Evolutionary conservation across 2,888 invertebrate genomes (phyloP).

Genomic region (Philereme transversata): DNA sequence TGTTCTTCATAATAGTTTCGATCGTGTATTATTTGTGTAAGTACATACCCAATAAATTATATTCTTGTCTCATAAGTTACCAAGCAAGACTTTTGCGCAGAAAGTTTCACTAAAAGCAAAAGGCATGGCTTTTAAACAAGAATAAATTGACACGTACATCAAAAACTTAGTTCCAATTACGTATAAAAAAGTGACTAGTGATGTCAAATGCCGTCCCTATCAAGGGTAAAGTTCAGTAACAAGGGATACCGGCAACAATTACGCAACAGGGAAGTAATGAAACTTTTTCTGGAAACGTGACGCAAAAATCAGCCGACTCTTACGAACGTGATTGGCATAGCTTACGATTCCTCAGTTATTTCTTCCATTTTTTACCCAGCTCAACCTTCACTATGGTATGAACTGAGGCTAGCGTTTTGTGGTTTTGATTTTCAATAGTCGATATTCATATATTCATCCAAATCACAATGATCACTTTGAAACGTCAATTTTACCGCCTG

Average conservation of each 20-base stretch:
- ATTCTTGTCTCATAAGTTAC: too few species aligned
- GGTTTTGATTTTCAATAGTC: not conserved
- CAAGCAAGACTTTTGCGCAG: too few species aligned
- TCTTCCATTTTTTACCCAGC: slow-evolving; percentile 46
- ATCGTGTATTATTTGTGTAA: too few species aligned
- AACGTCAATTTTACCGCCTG: too few species aligned
- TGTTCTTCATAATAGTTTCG: too few species aligned
- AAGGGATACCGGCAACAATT: slow-evolving; percentile 74
- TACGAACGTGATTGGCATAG: slow-evolving; percentile 72
- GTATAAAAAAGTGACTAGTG: slow-evolving; percentile 25
- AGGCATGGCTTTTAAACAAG: too few species aligned
- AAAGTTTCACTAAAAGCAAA: too few species aligned
- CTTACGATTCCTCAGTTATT: slow-evolving; percentile 59
- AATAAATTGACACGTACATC: too few species aligned
- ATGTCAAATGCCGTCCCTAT: slow-evolving; percentile 50
- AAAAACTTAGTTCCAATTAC: slow-evolving; percentile 10
- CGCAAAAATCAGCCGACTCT: slow-evolving; percentile 69
- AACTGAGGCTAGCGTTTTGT: slow-evolving; percentile 15
- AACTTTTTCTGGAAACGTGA: slow-evolving; percentile 77
- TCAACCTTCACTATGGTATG: slow-evolving; percentile 42
- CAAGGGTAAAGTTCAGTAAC: slow-evolving; percentile 69
- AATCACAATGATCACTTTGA: too few species aligned
- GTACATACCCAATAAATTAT: too few species aligned
- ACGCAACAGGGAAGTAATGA: slow-evolving; percentile 75
- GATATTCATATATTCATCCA: too few species aligned